Conservation (phyloP, 92 coral and sea anemone genomes). For the Umimayanthus kanabou region DNA sequence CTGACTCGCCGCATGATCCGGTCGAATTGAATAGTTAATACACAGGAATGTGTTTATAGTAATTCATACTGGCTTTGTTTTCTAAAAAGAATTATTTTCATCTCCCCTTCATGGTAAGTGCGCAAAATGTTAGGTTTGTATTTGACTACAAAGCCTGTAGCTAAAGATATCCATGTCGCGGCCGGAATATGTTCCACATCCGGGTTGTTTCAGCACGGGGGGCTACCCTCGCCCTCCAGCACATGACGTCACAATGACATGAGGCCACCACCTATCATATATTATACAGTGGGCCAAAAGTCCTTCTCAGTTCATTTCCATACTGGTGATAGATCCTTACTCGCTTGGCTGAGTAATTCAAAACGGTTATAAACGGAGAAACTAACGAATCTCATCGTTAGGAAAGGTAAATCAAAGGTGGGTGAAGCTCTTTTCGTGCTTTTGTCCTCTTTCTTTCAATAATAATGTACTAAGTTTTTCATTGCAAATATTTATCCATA, state of each 20-base stretch:
- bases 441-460: not conserved
- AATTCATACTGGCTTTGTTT: too few species aligned
- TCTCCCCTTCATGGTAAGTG: too few species aligned
- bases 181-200: not conserved
- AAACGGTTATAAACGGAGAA: not conserved
- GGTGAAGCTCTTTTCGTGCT: not conserved
- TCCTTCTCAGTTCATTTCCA: not conserved
- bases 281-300: too few species aligned
- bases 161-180: not conserved
- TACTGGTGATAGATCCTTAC: not conserved
- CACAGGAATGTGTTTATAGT: not conserved
- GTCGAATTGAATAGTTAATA: not conserved
- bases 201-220: not conserved
- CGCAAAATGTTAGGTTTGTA: too few species aligned
- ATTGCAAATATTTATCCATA: not conserved
- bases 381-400: not conserved
- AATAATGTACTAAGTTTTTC: too few species aligned
- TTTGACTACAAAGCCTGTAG: not conserved
- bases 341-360: not conserved
- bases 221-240: not conserved
- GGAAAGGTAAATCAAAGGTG: not conserved
- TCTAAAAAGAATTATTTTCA: too few species aligned
- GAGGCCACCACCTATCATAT: not conserved
- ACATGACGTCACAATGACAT: not conserved
- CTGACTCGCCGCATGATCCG: not conserved